Evolutionary conservation across 2,888 invertebrate species (phyloP).

Genomic region (Entomobrya multifasciata): DNA sequence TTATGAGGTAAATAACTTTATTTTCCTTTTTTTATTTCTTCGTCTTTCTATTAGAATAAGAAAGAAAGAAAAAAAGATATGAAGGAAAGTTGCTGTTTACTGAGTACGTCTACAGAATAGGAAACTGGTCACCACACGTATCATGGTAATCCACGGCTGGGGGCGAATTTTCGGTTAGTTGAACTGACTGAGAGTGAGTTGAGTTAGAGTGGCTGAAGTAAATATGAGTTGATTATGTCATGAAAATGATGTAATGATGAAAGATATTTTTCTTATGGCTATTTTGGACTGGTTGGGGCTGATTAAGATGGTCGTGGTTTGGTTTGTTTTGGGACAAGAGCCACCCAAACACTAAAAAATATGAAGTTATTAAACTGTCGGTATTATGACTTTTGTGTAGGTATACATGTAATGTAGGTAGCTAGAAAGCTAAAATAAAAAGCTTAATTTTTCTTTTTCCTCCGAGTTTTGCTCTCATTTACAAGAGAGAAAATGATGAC

Average conservation of each 20-base stretch:
- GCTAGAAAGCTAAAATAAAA: constrained; percentile 1
- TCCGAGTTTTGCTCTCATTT: constrained; percentile 5
- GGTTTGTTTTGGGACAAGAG: constrained; percentile 16
- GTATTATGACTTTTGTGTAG: constrained; percentile 4
- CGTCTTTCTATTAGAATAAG: neutral
- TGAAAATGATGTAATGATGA: constrained; percentile 48
- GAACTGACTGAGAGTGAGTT: neutral
- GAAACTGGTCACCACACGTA: too few species aligned
- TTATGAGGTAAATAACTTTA: constrained; percentile 29
- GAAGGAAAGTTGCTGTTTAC: too few species aligned
- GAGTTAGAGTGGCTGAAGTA: neutral
- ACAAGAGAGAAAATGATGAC: neutral
- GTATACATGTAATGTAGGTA: neutral
- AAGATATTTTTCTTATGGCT: constrained; percentile 5
- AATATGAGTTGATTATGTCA: constrained; percentile 38
- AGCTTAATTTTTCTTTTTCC: neutral
- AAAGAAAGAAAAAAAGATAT: too few species aligned
- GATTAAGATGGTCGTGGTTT: constrained; percentile 36
- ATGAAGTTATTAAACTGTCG: constrained; percentile 38
- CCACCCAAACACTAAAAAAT: constrained; percentile 20
- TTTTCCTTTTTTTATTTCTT: neutral
- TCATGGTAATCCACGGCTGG: too few species aligned
- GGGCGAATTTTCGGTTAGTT: too few species aligned
- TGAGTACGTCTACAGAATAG: too few species aligned
- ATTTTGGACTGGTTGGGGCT: neutral